Evolutionary conservation across 1,140 invertebrate species (phyloP), one percentile per base, ranked within the genome.

Genomic region (Oscheius sp.): DNA sequence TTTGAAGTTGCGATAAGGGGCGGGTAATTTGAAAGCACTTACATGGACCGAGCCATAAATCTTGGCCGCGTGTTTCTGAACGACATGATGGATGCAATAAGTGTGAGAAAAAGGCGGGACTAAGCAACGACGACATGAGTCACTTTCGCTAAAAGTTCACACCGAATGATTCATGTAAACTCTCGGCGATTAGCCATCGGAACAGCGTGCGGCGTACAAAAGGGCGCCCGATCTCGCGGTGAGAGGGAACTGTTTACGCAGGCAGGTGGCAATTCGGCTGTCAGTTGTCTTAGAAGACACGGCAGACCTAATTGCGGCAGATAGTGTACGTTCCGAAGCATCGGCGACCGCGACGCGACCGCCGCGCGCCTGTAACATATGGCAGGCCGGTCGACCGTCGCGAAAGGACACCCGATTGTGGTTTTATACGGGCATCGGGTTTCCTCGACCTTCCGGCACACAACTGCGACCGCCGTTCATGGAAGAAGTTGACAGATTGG

Each of bases 321-420:
- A 55, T 55, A 55, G 49, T 55, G 49, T 55, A 20, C 49, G 7
- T 23, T 20, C 7, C 49, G 28, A 55, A 55, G 49, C 15, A 55
- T 4, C 49, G 49, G 49, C 49, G 49, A 55, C 49, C 49, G 49
- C 49, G 49, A 55, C 49, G 49, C 49, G 23, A 42, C 15, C 28
- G 49, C n/a, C n/a, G n/a, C n/a, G n/a, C n/a, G n/a, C n/a, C n/a
- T n/a, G 49, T 55, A 55, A 23, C 49, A 55, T 55, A 55, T 55
- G 49, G 49, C 49, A 55, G 7, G 7, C 7, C 38, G 38, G 38
- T n/a, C n/a, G 38, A 42, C 49, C 28, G 49, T 55, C 49, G 15
- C 28, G 4, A 10, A 23, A 55, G 49, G 49, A 13, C 49, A 26
- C 49, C 49, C 49, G 49, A 13, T 20, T 7, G 49, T 55, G 49